phyloP scores from a whole-genome alignment of 2,113 vertebrate species.

The Puntigrus tetrazona region DNA sequence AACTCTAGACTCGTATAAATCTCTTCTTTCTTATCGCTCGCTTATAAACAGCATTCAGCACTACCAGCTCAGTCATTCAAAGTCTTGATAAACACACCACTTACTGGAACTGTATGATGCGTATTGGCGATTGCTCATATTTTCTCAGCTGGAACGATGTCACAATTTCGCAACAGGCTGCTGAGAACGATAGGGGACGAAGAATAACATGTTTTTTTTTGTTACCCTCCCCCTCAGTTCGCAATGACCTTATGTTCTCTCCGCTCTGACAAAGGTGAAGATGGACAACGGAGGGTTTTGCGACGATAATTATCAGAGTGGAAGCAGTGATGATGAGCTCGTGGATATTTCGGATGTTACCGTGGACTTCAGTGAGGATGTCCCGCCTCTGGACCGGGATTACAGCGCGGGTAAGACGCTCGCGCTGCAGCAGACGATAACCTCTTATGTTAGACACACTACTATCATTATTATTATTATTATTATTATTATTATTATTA shows the following conservation, averaged over 20 bases:
- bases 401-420: slow-evolving; percentile 75
- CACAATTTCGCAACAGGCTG: not conserved
- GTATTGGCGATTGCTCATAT: not conserved
- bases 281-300: slow-evolving; percentile 83
- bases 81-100: not conserved
- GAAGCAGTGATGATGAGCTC: slow-evolving; percentile 89
- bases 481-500: too few species aligned
- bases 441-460: not conserved
- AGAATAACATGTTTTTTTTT: not conserved
- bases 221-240: not conserved
- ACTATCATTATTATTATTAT: too few species aligned
- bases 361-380: slow-evolving; percentile 86
- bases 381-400: slow-evolving; percentile 80
- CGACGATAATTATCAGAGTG: slow-evolving; percentile 75
- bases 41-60: not conserved
- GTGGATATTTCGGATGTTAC: slow-evolving; percentile 87
- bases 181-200: not conserved
- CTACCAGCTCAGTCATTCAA: not conserved
- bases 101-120: not conserved
- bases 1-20: not conserved
- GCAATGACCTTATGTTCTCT: not conserved
- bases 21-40: not conserved
- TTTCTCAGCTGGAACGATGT: not conserved
- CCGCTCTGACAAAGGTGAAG: not conserved
- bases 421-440: not conserved